These are phyloP conservation scores for Potorous gilbertii DNA, from an alignment of 2,797 vertebrate genomes.

Conservation along the genomic window DNA sequence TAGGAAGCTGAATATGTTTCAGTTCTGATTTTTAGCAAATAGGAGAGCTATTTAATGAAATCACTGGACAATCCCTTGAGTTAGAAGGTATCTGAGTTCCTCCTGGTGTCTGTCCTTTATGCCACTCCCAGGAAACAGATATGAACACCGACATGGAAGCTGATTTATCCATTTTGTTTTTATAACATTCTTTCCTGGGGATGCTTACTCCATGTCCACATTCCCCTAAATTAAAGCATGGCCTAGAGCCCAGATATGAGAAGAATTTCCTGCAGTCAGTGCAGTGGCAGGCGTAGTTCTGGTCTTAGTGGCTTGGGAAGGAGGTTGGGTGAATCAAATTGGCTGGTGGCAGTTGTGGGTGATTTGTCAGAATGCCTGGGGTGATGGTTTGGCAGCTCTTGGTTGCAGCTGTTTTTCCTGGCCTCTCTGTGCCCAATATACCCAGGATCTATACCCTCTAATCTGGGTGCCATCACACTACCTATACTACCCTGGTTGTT, in stretches of 20 bases:
- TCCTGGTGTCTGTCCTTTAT: neutral
- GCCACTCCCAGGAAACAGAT: neutral
- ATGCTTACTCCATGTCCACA: neutral
- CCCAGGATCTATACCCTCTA: neutral
- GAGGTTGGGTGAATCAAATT: neutral
- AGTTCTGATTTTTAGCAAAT: neutral
- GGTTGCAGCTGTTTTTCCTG: neutral
- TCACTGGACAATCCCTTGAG: neutral
- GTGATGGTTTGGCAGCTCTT: neutral
- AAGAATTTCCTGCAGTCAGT: slow-evolving; percentile 60
- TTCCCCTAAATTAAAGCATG: slow-evolving; percentile 18
- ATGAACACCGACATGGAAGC: neutral
- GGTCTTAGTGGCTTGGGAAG: slow-evolving; percentile 37
- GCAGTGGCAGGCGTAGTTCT: neutral
- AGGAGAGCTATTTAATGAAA: neutral
- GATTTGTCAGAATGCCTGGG: neutral
- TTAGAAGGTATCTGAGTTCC: neutral
- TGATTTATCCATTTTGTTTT: neutral
- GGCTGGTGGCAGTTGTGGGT: neutral
- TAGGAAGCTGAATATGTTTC: neutral
- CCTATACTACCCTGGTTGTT: neutral
- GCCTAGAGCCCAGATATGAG: slow-evolving; percentile 6
- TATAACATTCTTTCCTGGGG: neutral
- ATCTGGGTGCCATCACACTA: neutral
- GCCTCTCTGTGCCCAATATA: neutral